Conservation (phyloP, 2,888 invertebrate species). For the Drosophila robusta region DNA sequence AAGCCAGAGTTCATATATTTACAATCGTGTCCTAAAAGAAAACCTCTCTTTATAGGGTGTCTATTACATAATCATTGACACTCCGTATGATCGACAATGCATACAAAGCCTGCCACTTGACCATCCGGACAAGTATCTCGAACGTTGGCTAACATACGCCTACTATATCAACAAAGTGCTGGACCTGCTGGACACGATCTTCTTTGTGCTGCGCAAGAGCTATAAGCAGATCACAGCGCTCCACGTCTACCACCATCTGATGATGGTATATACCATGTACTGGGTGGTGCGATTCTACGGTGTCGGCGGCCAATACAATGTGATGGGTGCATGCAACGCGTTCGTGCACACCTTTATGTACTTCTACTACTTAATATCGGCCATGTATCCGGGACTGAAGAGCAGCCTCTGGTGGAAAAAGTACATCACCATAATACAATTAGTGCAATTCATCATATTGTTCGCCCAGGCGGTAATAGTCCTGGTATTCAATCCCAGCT, state of each 20-base stretch:
- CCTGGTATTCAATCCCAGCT: slow-evolving; percentile 85
- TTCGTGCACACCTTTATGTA: slow-evolving; percentile 86
- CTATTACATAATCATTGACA: background rate
- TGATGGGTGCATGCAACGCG: slow-evolving; percentile 85
- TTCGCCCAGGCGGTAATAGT: slow-evolving; percentile 86
- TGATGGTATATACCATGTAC: slow-evolving; percentile 89
- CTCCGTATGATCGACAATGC: slow-evolving; percentile 18
- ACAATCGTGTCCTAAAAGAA: too few species aligned
- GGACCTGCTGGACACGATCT: slow-evolving; percentile 92
- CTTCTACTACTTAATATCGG: slow-evolving; percentile 85
- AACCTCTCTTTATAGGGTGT: background rate
- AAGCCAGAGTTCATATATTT: background rate
- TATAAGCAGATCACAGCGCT: slow-evolving; percentile 93
- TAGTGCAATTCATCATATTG: slow-evolving; percentile 88
- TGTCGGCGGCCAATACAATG: slow-evolving; percentile 86
- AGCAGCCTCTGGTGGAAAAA: slow-evolving; percentile 86
- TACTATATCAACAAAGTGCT: slow-evolving; percentile 87
- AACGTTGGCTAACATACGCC: slow-evolving; percentile 53
- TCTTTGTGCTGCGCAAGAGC: slow-evolving; percentile 95
- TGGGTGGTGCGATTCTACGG: slow-evolving; percentile 91
- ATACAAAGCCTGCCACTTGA: slow-evolving; percentile 17
- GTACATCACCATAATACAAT: slow-evolving; percentile 85
- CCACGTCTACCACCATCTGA: slow-evolving; percentile 94
- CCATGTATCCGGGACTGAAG: slow-evolving; percentile 85
- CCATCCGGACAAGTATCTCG: slow-evolving; percentile 5